Conservation (phyloP, 2,888 invertebrate species). For the Drosophila diplacantha region DNA sequence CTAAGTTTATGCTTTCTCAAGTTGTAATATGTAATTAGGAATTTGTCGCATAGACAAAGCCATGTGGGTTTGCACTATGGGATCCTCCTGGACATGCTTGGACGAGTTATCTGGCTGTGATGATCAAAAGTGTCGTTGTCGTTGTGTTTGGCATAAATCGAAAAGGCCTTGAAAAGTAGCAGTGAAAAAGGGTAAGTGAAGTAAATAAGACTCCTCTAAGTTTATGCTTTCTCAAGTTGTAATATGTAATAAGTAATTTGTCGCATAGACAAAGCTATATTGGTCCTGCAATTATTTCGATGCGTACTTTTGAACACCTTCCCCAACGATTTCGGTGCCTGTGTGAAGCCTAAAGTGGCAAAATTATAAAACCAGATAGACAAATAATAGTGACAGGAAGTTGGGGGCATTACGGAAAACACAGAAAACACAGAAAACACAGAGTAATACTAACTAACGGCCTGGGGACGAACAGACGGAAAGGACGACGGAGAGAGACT, state of each 20-base stretch:
- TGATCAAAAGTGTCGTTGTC: not conserved
- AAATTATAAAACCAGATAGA: not conserved
- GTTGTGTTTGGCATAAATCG: too few species aligned
- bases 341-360: too few species aligned
- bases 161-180: not conserved
- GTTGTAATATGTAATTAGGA: too few species aligned
- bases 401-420: constrained; percentile 2
- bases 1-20: too few species aligned
- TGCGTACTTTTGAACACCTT: not conserved
- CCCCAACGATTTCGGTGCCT: not conserved
- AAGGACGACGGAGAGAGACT: constrained; percentile 1
- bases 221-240: not conserved
- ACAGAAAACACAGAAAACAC: not conserved
- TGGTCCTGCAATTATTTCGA: too few species aligned
- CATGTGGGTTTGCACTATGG: too few species aligned
- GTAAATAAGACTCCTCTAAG: not conserved
- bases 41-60: too few species aligned
- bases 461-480: constrained; percentile 12
- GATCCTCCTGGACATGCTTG: not conserved
- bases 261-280: too few species aligned
- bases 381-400: not conserved
- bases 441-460: constrained; percentile 1
- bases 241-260: not conserved
- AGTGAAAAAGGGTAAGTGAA: not conserved
- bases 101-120: not conserved